Conservation (phyloP, 2,113 vertebrate genomes). For the Scomber colias region DNA sequence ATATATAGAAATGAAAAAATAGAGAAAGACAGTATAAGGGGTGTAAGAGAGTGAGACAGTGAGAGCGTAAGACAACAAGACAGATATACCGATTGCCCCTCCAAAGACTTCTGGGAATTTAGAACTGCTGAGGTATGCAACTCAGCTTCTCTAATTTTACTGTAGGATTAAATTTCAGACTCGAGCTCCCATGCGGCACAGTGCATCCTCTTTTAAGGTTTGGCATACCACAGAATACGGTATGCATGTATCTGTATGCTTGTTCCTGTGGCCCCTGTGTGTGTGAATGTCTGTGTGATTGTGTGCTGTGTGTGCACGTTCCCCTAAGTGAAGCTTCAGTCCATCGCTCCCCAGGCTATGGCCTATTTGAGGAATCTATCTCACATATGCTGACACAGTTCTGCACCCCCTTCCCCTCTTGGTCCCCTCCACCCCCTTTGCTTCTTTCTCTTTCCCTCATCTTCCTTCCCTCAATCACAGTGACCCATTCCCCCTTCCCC, state of each 20-base stretch:
- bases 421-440: conserved; percentile 8
- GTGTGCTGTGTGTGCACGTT: conserved; percentile 30
- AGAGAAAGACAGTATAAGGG: conserved; percentile 16
- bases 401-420: conserved; percentile 37
- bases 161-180: conserved; percentile 79
- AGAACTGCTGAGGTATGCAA: conserved; percentile 75
- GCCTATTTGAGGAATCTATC: conserved; percentile 75
- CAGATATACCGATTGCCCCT: conserved; percentile 10
- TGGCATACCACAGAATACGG: conserved; percentile 24
- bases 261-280: conserved; percentile 35
- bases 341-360: conserved; percentile 71
- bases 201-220: conserved; percentile 59
- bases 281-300: conserved; percentile 1
- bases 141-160: conserved; percentile 81
- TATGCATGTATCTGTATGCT: conserved; percentile 5
- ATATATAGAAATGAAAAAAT: background rate
- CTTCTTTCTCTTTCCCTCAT: conserved; percentile 40
- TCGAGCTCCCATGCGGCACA: conserved; percentile 36
- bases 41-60: conserved; percentile 14
- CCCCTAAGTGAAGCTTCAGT: conserved; percentile 46
- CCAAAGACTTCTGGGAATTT: conserved; percentile 70
- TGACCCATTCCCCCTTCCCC: background rate
- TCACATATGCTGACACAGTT: conserved; percentile 80
- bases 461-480: conserved; percentile 39
- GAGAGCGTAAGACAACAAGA: conserved; percentile 10